A percentile compares a stretch with the other conserved stretches of the same genome.
These are phyloP conservation scores for Penaeus chinensis DNA, from an alignment of 1,140 invertebrate species.

Conservation along the genomic window DNA sequence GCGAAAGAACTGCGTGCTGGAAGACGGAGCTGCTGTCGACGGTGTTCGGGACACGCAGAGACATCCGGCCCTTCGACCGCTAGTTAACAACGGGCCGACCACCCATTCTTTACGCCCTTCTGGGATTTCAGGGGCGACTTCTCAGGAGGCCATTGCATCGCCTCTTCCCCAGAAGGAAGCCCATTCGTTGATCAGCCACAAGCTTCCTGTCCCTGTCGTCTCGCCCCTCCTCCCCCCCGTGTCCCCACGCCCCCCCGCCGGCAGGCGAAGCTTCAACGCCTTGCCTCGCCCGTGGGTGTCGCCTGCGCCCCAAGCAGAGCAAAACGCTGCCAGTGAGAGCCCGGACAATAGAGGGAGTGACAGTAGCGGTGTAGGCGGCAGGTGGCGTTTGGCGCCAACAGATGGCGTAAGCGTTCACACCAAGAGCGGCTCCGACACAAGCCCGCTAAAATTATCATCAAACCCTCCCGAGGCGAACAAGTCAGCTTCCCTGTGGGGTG, in stretches of 20 bases:
- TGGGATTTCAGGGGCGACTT: not conserved
- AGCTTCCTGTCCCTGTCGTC: conserved; percentile 26
- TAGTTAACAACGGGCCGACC: not conserved
- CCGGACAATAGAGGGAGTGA: conserved; percentile 34
- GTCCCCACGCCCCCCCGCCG: conserved; percentile 31
- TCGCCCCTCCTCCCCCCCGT: conserved; percentile 23
- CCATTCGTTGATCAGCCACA: conserved; percentile 43
- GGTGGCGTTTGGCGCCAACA: conserved; percentile 36
- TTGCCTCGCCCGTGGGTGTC: conserved; percentile 55
- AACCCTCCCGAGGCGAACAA: conserved; percentile 12
- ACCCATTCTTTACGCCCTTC: not conserved
- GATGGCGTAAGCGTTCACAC: conserved; percentile 47
- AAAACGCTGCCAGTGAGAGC: not conserved
- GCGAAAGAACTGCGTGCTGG: not conserved
- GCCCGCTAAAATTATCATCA: conserved; percentile 51
- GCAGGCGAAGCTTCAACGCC: conserved; percentile 56
- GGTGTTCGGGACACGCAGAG: not conserved
- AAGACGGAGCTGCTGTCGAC: not conserved
- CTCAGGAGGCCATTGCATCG: not conserved
- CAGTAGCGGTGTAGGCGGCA: conserved; percentile 18
- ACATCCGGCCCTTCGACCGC: not conserved
- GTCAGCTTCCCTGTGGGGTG: conserved; percentile 7
- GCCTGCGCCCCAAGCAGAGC: not conserved
- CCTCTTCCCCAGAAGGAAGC: conserved; percentile 45
- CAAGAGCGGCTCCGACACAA: not conserved